Evolutionary conservation across 2,888 invertebrate genomes (phyloP).

Genomic region (Dorcus parallelipipedus): DNA sequence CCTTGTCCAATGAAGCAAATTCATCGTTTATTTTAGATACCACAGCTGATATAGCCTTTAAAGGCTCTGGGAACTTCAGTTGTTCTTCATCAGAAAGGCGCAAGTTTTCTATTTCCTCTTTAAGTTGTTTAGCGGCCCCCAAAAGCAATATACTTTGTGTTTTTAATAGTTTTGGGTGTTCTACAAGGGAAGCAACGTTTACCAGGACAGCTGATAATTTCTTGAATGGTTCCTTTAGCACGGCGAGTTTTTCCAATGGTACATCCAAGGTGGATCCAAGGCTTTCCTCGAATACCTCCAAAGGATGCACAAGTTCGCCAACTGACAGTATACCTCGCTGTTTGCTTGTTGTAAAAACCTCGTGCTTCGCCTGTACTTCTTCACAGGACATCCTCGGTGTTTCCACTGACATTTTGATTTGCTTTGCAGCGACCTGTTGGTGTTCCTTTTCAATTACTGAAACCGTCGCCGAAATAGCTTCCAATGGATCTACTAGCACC

Average conservation of each 20-base stretch:
- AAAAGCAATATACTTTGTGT: too few relatives aligned
- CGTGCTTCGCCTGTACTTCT: too few relatives aligned
- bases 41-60: conserved; percentile 18
- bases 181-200: too few relatives aligned
- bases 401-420: too few relatives aligned
- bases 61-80: neutral
- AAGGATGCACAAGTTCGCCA: neutral
- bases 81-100: neutral
- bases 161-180: too few relatives aligned
- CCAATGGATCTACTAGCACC: neutral
- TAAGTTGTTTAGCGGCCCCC: conserved; percentile 2
- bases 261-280: neutral
- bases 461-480: conserved; percentile 1
- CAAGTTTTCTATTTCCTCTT: neutral
- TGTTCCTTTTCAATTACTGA: neutral
- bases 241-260: neutral
- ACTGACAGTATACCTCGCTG: neutral
- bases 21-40: conserved; percentile 19
- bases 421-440: too few relatives aligned
- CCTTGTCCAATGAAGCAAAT: neutral
- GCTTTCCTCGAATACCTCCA: neutral
- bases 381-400: too few relatives aligned
- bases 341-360: neutral
- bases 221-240: conserved; percentile 6
- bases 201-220: conserved; percentile 2